These are phyloP conservation scores for Lagopus muta DNA, from an alignment of 2,113 vertebrate genomes.

Conservation along the genomic window DNA sequence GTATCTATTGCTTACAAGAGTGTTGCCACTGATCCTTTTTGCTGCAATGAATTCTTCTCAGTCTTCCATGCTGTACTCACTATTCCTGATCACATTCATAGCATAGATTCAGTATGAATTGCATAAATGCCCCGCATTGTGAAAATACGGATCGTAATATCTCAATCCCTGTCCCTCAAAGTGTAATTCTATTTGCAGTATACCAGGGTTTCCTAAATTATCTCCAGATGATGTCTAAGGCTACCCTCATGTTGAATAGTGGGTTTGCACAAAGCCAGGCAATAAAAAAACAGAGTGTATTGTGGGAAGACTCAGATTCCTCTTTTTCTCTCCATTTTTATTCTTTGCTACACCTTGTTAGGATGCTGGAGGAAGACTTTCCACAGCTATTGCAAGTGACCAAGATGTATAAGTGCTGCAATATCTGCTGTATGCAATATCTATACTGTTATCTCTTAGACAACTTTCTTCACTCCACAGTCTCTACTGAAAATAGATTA, in stretches of 20 bases:
- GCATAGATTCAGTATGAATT: neutral
- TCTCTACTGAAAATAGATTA: neutral
- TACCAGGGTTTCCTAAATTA: neutral
- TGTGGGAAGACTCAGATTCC: neutral
- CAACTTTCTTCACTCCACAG: rapidly evolving
- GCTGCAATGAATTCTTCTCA: neutral
- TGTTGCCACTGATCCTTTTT: neutral
- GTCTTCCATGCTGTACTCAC: neutral
- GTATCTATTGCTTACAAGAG: neutral
- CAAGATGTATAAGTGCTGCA: neutral
- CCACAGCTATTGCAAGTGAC: neutral
- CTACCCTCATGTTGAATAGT: neutral
- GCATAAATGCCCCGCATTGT: neutral
- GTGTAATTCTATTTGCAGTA: neutral
- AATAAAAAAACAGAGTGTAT: rapidly evolving
- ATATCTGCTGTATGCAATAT: neutral
- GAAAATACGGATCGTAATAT: neutral
- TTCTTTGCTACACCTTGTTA: neutral
- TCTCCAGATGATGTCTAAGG: neutral
- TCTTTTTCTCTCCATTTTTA: neutral
- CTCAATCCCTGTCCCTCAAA: neutral
- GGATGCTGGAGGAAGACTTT: neutral
- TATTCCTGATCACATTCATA: neutral
- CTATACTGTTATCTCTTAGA: neutral
- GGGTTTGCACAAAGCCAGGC: neutral